Base-by-base conservation (phyloP, 2,888 invertebrate genomes). In the Galeopsomyia nigrocyanea region DNA sequence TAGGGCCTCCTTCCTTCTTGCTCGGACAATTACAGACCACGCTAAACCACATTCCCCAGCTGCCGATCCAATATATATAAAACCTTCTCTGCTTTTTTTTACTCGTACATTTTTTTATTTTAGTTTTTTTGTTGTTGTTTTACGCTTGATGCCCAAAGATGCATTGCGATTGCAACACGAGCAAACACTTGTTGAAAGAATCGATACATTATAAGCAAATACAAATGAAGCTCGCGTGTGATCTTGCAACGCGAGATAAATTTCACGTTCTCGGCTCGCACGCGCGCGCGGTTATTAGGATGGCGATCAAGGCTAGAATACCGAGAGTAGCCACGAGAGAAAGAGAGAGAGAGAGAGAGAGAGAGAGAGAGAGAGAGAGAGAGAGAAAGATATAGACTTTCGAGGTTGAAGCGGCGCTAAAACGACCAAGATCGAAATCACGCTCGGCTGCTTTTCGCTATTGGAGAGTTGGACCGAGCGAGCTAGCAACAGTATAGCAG, bases 401-500 rank as follows among this genome's bases (percentile, higher is more conserved):
- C 79, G 78, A 80, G 76, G 74, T 73, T 72, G 58, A 6, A 9
- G 16, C 62, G 53, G 77, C 76, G 80, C 80, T 79, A 78, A 79
- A 80, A 82, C 78, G 74, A 77, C 74, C 78, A 76, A 77, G 76
- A 78, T 78, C 76, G 66, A 70, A 68, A 73, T 76, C 78, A 82
- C 80, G 82, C 78, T 82, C 77, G 77, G 78, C 74, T 82, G 83
- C 73, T 77, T 79, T 77, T 80, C 75, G 79, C 75, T 81, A 81
- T 81, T 81, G 79, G 80, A 77, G 76, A 74, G 78, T 78, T 78
- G 80, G 79, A 77, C 77, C 79, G 26, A 26, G 77, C 78, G 74
- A n/a, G n/a, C n/a, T 56, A 67, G 69, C 76, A 68, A 72, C 62
- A 63, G 66, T 76, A n/a, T n/a, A 72, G 71, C 68, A 71, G 69